These are phyloP conservation scores for Fistularia tabacaria DNA, from an alignment of 2,797 vertebrate genomes.

Conservation along the genomic window DNA sequence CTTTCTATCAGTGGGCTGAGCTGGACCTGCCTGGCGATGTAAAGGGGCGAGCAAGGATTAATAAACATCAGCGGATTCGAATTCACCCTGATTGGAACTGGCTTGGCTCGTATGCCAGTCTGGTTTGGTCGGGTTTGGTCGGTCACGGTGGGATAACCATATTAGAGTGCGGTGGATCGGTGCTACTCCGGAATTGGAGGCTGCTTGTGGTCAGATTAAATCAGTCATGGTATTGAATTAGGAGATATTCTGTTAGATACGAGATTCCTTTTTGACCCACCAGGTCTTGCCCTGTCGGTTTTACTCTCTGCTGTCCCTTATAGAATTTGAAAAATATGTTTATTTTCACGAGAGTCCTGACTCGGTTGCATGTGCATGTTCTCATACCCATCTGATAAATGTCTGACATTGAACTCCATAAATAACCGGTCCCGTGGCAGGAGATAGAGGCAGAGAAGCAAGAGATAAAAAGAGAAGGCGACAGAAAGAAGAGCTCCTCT, in stretches of 20 bases:
- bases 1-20: constrained; percentile 58
- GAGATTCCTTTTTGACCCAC: constrained; percentile 10
- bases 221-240: constrained; percentile 52
- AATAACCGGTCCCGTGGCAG: constrained; percentile 51
- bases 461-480: constrained; percentile 50
- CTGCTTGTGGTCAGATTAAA: constrained; percentile 53
- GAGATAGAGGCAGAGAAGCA: constrained; percentile 22
- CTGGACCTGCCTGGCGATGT: constrained; percentile 25
- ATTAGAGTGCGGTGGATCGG: constrained; percentile 44
- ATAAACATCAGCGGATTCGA: constrained; percentile 59
- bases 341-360: too few relatives aligned
- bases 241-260: constrained; percentile 36
- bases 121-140: constrained; percentile 49
- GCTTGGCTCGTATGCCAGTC: constrained; percentile 34
- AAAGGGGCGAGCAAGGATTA: constrained; percentile 49
- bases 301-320: neutral
- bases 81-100: constrained; percentile 53
- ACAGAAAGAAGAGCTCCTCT: constrained; percentile 67
- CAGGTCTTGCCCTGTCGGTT: constrained; percentile 17
- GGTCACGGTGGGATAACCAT: constrained; percentile 47
- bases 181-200: constrained; percentile 21
- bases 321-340: too few relatives aligned
- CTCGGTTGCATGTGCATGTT: constrained; percentile 13
- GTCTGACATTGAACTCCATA: constrained; percentile 42
- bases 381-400: constrained; percentile 56